Evolutionary conservation across 2,888 invertebrate species (phyloP), one percentile per base, ranked within the genome.

Genomic region (Atrina japonica): DNA sequence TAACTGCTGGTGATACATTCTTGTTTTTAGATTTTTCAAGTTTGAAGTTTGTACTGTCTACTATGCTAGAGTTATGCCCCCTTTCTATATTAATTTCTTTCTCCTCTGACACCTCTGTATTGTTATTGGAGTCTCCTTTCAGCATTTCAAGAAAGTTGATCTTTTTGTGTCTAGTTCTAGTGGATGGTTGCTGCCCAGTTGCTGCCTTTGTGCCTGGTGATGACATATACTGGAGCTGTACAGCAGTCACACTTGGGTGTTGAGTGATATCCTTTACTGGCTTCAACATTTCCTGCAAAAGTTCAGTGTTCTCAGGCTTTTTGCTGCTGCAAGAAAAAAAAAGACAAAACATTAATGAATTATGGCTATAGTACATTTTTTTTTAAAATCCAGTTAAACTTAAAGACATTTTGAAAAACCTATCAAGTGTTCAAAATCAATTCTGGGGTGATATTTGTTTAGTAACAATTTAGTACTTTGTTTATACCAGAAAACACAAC

Each of bases 91-190:
- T 41, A 14, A 30, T 23, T 25, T 21, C 35, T 21, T 35, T 23
- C 25, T 43, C 50, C n/a, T 66, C 59, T 7, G 35, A n/a, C 5
- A 52, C 40, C 35, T 49, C 59, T 1, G 43, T 47, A 21, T 77
- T 72, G 21, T 69, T 66, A 9, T 69, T 63, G 6, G 82, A 77
- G 66, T 86, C 86, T 16, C 88, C 88, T 27, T 83, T 81, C 40
- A 86, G 67, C 80, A 89, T 77, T 70, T 86, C 86, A 2, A 87
- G 73, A 61, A 88, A 89, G 71, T 85, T 85, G 18, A 89, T 83
- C 67, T 89, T 88, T 75, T 88, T 88, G 74, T 88, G 86, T 2
- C 88, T 69, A 6, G 88, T 81, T 1, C 86, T 65, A 45, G 52
- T 41, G 25, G 78, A 76, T 18, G 41, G 47, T 75, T 43, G 40